These are phyloP conservation scores for Sparidentex hasta DNA, from an alignment of 2,797 vertebrate species.

Conservation along the genomic window DNA sequence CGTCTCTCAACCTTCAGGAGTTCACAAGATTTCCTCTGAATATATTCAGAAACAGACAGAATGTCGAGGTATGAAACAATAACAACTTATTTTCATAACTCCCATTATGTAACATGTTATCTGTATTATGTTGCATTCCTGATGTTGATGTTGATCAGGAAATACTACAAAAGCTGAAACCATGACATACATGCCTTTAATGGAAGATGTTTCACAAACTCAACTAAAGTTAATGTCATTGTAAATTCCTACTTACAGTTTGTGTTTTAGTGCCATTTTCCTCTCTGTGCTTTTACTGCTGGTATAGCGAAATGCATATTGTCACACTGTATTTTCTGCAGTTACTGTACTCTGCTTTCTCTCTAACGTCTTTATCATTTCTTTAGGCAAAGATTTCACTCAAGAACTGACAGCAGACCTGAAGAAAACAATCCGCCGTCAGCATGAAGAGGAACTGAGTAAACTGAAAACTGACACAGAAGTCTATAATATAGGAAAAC, in stretches of 20 bases:
- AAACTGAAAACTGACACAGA: neutral
- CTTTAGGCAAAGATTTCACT: neutral
- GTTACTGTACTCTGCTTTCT: neutral
- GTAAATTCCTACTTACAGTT: no score
- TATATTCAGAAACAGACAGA: constrained; percentile 36
- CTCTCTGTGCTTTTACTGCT: no score
- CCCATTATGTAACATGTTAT: no score
- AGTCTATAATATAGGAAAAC: neutral
- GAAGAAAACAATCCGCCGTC: neutral
- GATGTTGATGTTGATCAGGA: no score
- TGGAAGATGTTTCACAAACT: no score
- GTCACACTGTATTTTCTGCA: no score
- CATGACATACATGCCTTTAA: no score
- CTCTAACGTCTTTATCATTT: neutral
- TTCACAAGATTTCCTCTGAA: constrained; percentile 12
- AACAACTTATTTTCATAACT: neutral
- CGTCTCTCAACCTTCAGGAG: constrained; percentile 46
- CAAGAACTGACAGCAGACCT: rapidly evolving
- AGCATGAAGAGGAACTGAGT: neutral
- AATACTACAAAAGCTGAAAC: no score
- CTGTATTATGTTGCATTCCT: no score
- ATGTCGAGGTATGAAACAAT: constrained; percentile 46
- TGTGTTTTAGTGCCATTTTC: no score
- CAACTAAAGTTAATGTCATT: no score
- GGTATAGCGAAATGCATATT: no score